Evolutionary conservation across 2,113 vertebrate species (phyloP).

Genomic region (Microtus oregoni): DNA sequence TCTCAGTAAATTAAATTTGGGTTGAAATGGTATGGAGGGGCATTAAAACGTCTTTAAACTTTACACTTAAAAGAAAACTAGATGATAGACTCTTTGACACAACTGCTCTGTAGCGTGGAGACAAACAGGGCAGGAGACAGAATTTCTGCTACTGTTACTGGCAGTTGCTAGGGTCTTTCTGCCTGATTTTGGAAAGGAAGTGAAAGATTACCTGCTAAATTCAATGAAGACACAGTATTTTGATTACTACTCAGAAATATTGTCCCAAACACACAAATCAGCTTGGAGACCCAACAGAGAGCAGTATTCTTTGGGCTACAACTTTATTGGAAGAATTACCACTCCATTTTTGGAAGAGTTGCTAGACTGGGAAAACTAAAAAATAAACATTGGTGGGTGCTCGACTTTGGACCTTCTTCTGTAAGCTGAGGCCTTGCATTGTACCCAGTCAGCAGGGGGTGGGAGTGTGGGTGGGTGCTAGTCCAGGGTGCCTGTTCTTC

Average conservation of each 20-base stretch:
- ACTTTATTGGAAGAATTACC: not conserved
- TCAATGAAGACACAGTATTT: not conserved
- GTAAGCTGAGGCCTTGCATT: not conserved
- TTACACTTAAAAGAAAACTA: slow-evolving; percentile 3
- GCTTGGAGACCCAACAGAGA: slow-evolving; percentile 1
- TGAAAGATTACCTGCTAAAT: not conserved
- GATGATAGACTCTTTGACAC: not conserved
- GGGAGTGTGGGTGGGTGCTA: not conserved
- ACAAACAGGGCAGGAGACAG: not conserved
- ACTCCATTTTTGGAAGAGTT: slow-evolving; percentile 39
- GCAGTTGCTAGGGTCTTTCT: not conserved
- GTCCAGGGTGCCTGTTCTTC: not conserved
- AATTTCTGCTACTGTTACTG: not conserved
- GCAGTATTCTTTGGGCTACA: not conserved
- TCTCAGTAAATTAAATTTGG: slow-evolving; percentile 45
- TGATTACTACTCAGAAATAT: slow-evolving; percentile 15
- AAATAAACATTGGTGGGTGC: not conserved
- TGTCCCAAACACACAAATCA: not conserved
- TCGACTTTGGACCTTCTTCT: not conserved
- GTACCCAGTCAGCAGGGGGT: not conserved
- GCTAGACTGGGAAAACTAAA: slow-evolving; percentile 32
- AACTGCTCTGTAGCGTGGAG: not conserved
- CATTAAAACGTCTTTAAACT: slow-evolving; percentile 20
- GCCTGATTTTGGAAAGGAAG: not conserved
- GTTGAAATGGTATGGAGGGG: not conserved